phyloP scores from a whole-genome alignment of 2,888 invertebrate species.

The Acrobasis suavella region DNA sequence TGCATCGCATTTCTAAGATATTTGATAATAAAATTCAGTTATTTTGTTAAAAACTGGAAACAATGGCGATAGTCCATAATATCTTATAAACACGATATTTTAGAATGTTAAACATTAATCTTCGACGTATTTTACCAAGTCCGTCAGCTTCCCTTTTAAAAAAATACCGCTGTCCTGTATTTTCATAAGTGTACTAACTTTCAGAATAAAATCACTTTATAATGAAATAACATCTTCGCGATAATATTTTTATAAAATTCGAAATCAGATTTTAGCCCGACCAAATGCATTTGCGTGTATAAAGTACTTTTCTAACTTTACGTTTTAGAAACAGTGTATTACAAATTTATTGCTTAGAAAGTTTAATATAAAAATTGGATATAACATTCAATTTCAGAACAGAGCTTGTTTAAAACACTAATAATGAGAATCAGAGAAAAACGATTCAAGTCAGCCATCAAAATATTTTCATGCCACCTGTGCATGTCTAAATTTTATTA shows the following conservation, averaged over 20 bases:
- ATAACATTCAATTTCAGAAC: not conserved
- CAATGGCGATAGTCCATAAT: not conserved
- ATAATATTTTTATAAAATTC: too few relatives aligned
- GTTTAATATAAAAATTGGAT: not conserved
- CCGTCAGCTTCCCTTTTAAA: too few relatives aligned
- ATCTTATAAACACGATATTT: not conserved
- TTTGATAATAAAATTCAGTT: not conserved
- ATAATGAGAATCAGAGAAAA: not conserved
- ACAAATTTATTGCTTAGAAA: conserved; percentile 8
- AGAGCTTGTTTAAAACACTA: not conserved
- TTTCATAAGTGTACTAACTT: too few relatives aligned
- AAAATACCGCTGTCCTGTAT: too few relatives aligned
- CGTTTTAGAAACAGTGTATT: not conserved
- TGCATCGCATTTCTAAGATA: not conserved
- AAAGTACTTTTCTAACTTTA: not conserved
- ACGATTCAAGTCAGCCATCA: not conserved
- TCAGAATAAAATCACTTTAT: too few relatives aligned
- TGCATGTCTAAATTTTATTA: not conserved
- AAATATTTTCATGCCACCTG: not conserved
- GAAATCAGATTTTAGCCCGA: not conserved
- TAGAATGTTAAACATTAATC: too few relatives aligned
- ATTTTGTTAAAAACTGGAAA: not conserved
- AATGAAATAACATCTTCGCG: too few relatives aligned
- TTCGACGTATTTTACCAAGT: too few relatives aligned
- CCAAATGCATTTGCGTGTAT: not conserved